These are phyloP conservation scores for Fringilla coelebs DNA, from an alignment of 2,797 vertebrate species.

Conservation along the genomic window DNA sequence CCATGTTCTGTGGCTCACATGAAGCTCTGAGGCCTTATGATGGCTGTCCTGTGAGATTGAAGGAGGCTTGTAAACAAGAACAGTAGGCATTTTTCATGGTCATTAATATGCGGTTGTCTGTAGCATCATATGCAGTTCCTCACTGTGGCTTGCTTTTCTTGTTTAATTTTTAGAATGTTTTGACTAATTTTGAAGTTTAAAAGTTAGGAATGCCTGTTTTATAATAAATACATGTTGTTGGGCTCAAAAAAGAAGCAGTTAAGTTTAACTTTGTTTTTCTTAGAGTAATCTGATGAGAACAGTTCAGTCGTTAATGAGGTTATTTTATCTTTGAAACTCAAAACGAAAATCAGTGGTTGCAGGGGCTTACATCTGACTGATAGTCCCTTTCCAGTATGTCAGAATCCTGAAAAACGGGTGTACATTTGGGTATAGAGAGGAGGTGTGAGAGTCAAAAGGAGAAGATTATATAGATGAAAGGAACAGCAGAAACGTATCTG, in stretches of 20 bases:
- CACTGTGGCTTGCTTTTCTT: neutral
- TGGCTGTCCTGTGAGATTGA: neutral
- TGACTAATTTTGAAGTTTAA: neutral
- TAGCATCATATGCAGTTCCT: neutral
- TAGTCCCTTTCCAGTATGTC: neutral
- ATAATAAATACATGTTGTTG: neutral
- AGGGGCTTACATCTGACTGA: neutral
- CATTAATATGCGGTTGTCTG: neutral
- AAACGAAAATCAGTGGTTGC: neutral
- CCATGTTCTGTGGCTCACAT: fast-evolving
- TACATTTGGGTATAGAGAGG: neutral
- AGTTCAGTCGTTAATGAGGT: neutral
- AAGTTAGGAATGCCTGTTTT: neutral
- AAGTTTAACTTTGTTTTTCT: neutral
- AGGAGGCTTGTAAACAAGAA: neutral
- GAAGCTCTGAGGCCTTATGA: neutral
- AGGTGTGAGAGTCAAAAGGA: neutral
- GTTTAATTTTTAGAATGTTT: neutral
- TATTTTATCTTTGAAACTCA: neutral
- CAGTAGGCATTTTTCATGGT: neutral
- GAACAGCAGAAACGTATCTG: neutral
- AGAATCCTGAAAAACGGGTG: neutral
- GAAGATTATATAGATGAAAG: neutral
- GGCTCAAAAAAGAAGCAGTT: neutral
- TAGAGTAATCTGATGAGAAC: neutral